A percentile compares a stretch with the other conserved stretches of the same genome.
Evolutionary conservation across 2,113 vertebrate genomes (phyloP).

Genomic region (Tachuris rubrigastra): DNA sequence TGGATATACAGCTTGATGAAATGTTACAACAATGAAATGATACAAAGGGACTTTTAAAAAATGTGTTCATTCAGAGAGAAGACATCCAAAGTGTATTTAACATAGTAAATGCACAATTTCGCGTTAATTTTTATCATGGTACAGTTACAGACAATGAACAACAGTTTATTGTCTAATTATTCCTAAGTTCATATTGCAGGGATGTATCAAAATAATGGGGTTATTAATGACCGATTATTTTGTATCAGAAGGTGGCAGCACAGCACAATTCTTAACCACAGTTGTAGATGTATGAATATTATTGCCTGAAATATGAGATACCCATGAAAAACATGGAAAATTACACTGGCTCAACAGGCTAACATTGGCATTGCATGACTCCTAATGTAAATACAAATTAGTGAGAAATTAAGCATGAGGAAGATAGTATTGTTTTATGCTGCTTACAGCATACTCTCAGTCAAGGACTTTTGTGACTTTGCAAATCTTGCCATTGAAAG

Average conservation of each 20-base stretch:
- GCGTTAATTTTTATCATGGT: not conserved
- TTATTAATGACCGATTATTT: conserved; percentile 19
- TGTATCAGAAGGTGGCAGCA: conserved; percentile 63
- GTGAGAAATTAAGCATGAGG: not conserved
- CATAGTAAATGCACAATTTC: not conserved
- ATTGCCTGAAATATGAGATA: not conserved
- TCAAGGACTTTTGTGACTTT: not conserved
- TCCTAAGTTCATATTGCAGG: not conserved
- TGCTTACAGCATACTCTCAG: not conserved
- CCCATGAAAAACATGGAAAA: not conserved
- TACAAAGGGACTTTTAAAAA: not conserved
- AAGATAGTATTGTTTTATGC: not conserved
- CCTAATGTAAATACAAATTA: not conserved
- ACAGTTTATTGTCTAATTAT: not conserved
- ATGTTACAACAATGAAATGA: not conserved
- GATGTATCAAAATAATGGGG: not conserved
- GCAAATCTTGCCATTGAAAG: not conserved
- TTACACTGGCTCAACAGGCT: not conserved
- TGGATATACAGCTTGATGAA: not conserved
- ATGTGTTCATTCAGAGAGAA: not conserved
- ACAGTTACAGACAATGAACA: not conserved
- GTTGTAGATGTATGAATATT: not conserved
- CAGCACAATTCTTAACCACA: conserved; percentile 36
- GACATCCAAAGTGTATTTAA: not conserved
- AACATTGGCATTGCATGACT: not conserved